Evolutionary conservation across 2,888 invertebrate genomes (phyloP).

Genomic region (Drosophila percnosoma): DNA sequence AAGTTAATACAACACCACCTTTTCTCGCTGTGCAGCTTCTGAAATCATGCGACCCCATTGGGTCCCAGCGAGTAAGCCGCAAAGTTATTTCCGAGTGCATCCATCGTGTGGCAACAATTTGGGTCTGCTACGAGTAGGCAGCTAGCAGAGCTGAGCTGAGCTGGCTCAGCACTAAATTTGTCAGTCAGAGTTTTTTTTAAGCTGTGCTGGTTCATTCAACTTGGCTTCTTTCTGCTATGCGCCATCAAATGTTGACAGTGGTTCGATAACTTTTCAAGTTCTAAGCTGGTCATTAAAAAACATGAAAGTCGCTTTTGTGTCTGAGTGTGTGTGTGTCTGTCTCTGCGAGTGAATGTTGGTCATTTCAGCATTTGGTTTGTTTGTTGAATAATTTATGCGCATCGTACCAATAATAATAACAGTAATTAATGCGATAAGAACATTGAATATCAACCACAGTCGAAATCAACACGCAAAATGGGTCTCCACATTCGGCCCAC

Average conservation of each 20-base stretch:
- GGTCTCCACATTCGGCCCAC: slow-evolving; percentile 38
- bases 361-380: slow-evolving; percentile 48
- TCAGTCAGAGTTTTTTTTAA: slow-evolving; percentile 30
- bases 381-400: slow-evolving; percentile 65
- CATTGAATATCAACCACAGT: slow-evolving; percentile 26
- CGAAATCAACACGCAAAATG: slow-evolving; percentile 43
- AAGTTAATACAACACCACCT: neutral
- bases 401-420: slow-evolving; percentile 63
- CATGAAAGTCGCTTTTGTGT: slow-evolving; percentile 50
- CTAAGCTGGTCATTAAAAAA: slow-evolving; percentile 36
- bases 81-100: slow-evolving; percentile 51
- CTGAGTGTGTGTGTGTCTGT: too few species aligned
- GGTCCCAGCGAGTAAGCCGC: slow-evolving; percentile 46
- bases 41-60: slow-evolving; percentile 23
- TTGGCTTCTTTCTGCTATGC: slow-evolving; percentile 22
- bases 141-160: slow-evolving; percentile 1
- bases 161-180: slow-evolving; percentile 19
- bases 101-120: slow-evolving; percentile 41
- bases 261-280: slow-evolving; percentile 12
- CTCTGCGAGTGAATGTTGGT: slow-evolving; percentile 34
- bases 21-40: neutral
- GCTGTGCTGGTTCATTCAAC: slow-evolving; percentile 67
- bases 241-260: slow-evolving; percentile 15
- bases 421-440: slow-evolving; percentile 62
- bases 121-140: slow-evolving; percentile 6